Evolutionary conservation across 2,888 invertebrate species (phyloP).

Genomic region (Dicycla oo): DNA sequence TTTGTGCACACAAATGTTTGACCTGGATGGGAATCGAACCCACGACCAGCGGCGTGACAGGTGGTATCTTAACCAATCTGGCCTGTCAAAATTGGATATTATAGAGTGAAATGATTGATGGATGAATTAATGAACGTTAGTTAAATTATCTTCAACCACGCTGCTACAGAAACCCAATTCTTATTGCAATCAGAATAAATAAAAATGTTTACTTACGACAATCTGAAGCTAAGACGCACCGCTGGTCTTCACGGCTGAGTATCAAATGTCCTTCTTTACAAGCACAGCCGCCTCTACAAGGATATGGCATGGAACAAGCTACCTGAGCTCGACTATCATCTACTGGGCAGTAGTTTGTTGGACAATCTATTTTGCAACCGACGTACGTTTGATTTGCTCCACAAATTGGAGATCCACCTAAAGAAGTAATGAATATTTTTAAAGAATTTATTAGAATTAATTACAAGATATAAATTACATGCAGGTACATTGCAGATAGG

Average conservation of each 20-base stretch:
- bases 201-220: constrained; percentile 68
- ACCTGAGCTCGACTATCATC: constrained; percentile 64
- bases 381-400: constrained; percentile 70
- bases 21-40: too few relatives aligned
- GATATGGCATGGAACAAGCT: constrained; percentile 67
- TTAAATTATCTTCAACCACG: not conserved
- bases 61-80: too few relatives aligned
- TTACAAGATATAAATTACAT: too few relatives aligned
- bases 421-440: not conserved
- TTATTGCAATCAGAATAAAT: not conserved
- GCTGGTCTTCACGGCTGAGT: constrained; percentile 29
- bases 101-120: not conserved
- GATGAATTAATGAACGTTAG: not conserved
- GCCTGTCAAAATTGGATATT: not conserved
- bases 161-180: not conserved
- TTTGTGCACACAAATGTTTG: too few relatives aligned
- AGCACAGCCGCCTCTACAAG: constrained; percentile 76
- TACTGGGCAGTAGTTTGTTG: constrained; percentile 70
- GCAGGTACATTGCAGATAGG: not conserved
- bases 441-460: not conserved
- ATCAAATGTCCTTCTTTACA: constrained; percentile 69
- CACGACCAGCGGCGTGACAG: too few relatives aligned
- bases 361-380: constrained; percentile 69
- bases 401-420: constrained; percentile 42
- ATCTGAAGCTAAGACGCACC: constrained; percentile 43